phyloP scores from a whole-genome alignment of 2,797 vertebrate species.

The Bradypus variegatus region DNA sequence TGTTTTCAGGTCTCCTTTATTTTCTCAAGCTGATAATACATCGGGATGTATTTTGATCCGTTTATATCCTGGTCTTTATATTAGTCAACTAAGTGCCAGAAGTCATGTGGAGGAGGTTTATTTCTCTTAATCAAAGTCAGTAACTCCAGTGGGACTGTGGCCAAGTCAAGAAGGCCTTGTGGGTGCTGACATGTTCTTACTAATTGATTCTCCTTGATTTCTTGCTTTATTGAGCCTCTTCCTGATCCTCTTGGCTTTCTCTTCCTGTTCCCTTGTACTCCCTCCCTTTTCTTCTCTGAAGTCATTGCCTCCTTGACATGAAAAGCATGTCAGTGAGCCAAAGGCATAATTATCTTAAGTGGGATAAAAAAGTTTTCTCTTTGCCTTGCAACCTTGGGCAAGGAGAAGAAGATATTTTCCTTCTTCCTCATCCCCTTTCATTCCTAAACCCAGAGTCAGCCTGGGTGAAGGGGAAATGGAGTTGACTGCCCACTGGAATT shows the following conservation, averaged over 20 bases:
- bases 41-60: slow-evolving; percentile 16
- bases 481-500: background rate
- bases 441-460: background rate
- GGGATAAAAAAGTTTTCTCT: slow-evolving; percentile 1
- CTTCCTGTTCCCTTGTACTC: slow-evolving; percentile 16
- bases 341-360: slow-evolving; percentile 37
- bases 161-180: slow-evolving; percentile 33
- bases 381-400: background rate
- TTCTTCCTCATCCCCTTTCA: background rate
- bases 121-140: background rate
- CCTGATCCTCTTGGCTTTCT: slow-evolving; percentile 40
- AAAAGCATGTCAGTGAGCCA: slow-evolving; percentile 19
- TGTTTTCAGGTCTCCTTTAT: background rate
- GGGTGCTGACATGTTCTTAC: slow-evolving; percentile 23
- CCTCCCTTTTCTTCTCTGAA: slow-evolving; percentile 33
- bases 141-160: background rate
- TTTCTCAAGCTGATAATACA: slow-evolving; percentile 6
- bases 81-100: background rate
- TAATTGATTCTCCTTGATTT: slow-evolving; percentile 44
- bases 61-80: slow-evolving; percentile 20
- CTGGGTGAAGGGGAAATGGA: background rate
- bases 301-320: slow-evolving; percentile 25
- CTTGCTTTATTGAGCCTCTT: slow-evolving; percentile 51
- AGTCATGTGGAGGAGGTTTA: background rate
- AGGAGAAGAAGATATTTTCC: background rate